Conservation (phyloP, 53 echinoderm and acorn worm species). For the Temnopleurus reevesii region DNA sequence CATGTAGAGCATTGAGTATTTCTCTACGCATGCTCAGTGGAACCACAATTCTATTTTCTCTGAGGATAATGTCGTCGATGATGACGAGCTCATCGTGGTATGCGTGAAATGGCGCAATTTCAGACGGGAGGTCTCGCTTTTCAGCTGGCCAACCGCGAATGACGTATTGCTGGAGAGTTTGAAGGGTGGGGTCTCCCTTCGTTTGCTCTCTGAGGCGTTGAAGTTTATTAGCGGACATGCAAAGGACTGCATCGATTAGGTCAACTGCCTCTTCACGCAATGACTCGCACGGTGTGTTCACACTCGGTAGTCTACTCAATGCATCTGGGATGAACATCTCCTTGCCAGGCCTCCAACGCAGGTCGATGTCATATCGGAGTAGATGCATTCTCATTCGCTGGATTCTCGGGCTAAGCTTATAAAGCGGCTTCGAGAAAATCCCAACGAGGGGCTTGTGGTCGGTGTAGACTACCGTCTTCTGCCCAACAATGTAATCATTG, state of each 20-base stretch:
- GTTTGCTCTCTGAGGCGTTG: not conserved
- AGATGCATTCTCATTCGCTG: not conserved
- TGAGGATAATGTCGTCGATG: not conserved
- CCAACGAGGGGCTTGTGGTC: conserved; percentile 44
- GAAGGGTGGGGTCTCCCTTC: not conserved
- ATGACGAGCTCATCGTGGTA: not conserved
- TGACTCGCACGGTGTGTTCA: not conserved
- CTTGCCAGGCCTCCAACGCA: not conserved
- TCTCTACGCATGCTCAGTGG: not conserved
- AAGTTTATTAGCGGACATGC: not conserved
- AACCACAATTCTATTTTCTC: no score
- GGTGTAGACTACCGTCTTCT: conserved; percentile 27
- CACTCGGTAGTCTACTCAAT: not conserved
- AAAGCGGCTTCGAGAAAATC: not conserved
- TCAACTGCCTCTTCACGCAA: not conserved
- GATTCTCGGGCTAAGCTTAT: conserved; percentile 20
- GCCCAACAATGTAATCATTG: conserved; percentile 41
- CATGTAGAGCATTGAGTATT: not conserved
- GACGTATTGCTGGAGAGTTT: not conserved
- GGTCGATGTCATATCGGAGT: not conserved
- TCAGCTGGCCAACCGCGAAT: not conserved
- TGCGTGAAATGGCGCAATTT: not conserved
- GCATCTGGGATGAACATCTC: not conserved
- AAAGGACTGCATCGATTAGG: not conserved
- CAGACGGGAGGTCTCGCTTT: not conserved